Percentiles rank a stretch among this genome's conserved stretches.
Evolutionary conservation across 2,888 invertebrate species (phyloP).

Genomic region (Parascotia fuliginaria): DNA sequence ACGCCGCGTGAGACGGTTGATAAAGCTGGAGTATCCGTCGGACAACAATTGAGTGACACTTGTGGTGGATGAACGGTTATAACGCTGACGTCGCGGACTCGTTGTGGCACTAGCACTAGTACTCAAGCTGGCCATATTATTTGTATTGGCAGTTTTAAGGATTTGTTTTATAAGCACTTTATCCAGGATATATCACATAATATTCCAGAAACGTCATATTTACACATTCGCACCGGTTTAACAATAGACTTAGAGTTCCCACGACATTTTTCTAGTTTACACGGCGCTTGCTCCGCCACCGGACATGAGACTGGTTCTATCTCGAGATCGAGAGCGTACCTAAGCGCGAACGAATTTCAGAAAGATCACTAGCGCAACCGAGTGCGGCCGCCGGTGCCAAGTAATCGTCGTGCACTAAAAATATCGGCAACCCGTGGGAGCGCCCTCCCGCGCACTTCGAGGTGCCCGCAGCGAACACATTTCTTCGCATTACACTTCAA

Average conservation of each 20-base stretch:
- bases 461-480: slow-evolving; percentile 78
- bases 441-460: slow-evolving; percentile 84
- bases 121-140: slow-evolving; percentile 71
- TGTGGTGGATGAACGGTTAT: slow-evolving; percentile 91
- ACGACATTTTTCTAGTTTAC: slow-evolving; percentile 40
- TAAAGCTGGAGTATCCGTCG: slow-evolving; percentile 94
- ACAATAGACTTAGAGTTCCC: slow-evolving; percentile 38
- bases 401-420: slow-evolving; percentile 89
- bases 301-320: slow-evolving; percentile 72
- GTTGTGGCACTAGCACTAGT: slow-evolving; percentile 70
- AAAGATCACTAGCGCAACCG: slow-evolving; percentile 83
- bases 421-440: slow-evolving; percentile 87
- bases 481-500: slow-evolving; percentile 74
- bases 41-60: slow-evolving; percentile 94
- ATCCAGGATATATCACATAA: slow-evolving; percentile 73
- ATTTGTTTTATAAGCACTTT: slow-evolving; percentile 56
- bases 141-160: slow-evolving; percentile 32
- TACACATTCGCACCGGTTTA: slow-evolving; percentile 49
- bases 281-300: slow-evolving; percentile 61
- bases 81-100: slow-evolving; percentile 88
- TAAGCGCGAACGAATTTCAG: slow-evolving; percentile 79
- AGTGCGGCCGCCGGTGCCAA: slow-evolving; percentile 87
- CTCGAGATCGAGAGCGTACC: slow-evolving; percentile 77
- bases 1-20: slow-evolving; percentile 92
- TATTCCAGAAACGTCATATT: slow-evolving; percentile 69